Evolutionary conservation across 2,888 invertebrate genomes (phyloP), one percentile per base, ranked within the genome.

Genomic region (Anoncus sp.): DNA sequence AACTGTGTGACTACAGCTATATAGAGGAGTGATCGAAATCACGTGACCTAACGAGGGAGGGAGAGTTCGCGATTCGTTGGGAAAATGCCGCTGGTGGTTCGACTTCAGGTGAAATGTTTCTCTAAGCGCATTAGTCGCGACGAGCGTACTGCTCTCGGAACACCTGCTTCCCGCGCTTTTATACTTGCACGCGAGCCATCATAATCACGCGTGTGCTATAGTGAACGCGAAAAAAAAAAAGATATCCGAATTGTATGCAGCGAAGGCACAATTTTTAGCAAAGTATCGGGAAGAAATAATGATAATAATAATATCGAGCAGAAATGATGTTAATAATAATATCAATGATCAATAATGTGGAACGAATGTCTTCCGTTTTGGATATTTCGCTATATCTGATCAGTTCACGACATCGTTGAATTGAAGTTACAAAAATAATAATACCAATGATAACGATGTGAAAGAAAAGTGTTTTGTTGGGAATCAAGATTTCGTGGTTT

Each of bases 11-110:
- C 49, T 60, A 53, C 60, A 62, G 55, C 35, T 38, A 65, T 57
- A 3, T 67, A 73, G 66, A 63, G 75, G 75, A 43, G 69, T 72
- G 65, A 80, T 80, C 78, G 75, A 80, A 80, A 80, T 75, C 55
- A 75, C 74, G 77, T 57, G 77, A 80, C 70, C 18, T 12, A 24
- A 1, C 4, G 43, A 35, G 24, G 10, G 75, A 45, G 57, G 77
- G 62, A 59, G 65, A 51, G 27, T 53, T 49, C 43, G 67, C 22
- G 65, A 55, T 59, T 55, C 27, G 57, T 55, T 59, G 22, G 75
- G 74, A 77, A 75, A 75, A 75, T 66, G 24, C 70, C 60, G 70
- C 55, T 55, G 70, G 71, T 45, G 51, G 70, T 51, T 62, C 45
- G 35, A 40, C 53, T 16, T 22, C 55, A 24, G 59, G 63, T 65